Conservation (phyloP, 2,888 invertebrate species). For the Entomobrya proxima region DNA sequence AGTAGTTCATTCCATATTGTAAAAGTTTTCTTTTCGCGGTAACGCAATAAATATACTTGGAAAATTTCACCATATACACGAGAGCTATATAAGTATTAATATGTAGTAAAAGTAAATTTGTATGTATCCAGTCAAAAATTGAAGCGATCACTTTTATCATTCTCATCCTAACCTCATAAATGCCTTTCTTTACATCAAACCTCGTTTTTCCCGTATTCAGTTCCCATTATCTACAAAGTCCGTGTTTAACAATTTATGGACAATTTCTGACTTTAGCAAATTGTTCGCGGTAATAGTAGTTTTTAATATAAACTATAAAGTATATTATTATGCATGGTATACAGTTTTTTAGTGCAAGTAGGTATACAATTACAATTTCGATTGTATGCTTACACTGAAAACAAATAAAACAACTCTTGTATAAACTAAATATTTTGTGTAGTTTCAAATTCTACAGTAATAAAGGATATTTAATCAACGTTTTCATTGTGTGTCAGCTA, state of each 20-base stretch:
- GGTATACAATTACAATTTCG: too few species aligned
- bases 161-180: slow-evolving; percentile 34
- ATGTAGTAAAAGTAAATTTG: slow-evolving; percentile 34
- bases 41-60: too few species aligned
- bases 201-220: slow-evolving; percentile 18
- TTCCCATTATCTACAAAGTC: background rate
- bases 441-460: too few species aligned
- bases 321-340: background rate
- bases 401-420: too few species aligned
- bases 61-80: slow-evolving; percentile 20
- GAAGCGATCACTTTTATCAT: slow-evolving; percentile 50
- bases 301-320: slow-evolving; percentile 1
- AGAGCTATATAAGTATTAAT: slow-evolving; percentile 17
- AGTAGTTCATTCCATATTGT: too few species aligned
- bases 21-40: too few species aligned
- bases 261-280: slow-evolving; percentile 10
- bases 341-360: too few species aligned
- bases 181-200: slow-evolving; percentile 11
- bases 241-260: slow-evolving; percentile 9
- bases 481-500: background rate
- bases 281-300: background rate
- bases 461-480: background rate
- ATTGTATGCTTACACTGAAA: too few species aligned
- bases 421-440: too few species aligned
- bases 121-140: slow-evolving; percentile 46